phyloP scores from a whole-genome alignment of 2,888 invertebrate species.

The Cataglyphis albicans region DNA sequence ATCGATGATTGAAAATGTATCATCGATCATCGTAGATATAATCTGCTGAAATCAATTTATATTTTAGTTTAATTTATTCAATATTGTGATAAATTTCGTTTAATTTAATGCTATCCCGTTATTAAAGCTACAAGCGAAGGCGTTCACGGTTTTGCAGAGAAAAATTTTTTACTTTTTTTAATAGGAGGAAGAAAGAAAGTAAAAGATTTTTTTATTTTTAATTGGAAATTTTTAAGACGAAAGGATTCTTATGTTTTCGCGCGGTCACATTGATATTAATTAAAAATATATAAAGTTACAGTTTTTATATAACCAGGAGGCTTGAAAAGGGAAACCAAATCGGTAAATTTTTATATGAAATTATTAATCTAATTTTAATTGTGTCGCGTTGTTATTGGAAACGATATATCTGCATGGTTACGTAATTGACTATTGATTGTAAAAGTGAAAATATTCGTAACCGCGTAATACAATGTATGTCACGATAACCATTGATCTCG shows the following conservation, averaged over 20 bases:
- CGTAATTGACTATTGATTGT: not conserved
- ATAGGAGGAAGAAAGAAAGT: not conserved
- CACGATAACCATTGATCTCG: conserved; percentile 66
- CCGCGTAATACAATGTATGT: conserved; percentile 54
- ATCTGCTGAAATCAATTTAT: not conserved
- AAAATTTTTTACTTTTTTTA: not conserved
- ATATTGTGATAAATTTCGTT: not conserved
- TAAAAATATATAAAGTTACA: not conserved
- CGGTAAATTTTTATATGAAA: not conserved
- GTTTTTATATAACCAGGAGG: not conserved
- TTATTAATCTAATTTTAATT: conserved; percentile 20
- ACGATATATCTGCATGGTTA: not conserved
- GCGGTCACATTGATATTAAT: not conserved
- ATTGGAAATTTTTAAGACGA: not conserved
- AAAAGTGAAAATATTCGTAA: conserved; percentile 29
- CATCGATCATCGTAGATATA: not conserved
- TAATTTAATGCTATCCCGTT: not conserved
- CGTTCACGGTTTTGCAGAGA: not conserved
- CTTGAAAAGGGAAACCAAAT: not conserved
- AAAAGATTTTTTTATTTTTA: not conserved
- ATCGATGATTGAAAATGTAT: conserved; percentile 31
- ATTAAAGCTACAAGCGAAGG: not conserved
- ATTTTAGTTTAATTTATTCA: conserved; percentile 3
- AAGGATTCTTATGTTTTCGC: not conserved
- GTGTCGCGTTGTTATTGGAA: not conserved